A percentile compares a stretch with the other conserved stretches of the same genome.
Conservation (phyloP, 2,113 vertebrate genomes). For the Columba livia region DNA sequence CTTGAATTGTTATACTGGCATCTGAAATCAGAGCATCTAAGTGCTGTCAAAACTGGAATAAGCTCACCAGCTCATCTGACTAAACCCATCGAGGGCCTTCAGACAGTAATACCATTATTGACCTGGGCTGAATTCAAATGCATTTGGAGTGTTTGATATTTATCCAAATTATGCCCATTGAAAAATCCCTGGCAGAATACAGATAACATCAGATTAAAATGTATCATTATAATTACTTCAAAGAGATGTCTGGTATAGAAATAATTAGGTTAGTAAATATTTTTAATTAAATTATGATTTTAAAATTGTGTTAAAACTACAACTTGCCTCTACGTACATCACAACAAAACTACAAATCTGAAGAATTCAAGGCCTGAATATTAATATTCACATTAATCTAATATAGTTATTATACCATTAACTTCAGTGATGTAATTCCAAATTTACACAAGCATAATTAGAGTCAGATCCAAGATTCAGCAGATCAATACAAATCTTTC, state of each 20-base stretch:
- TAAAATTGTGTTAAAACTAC: constrained; percentile 59
- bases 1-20: not conserved
- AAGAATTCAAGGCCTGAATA: constrained; percentile 16
- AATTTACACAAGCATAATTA: constrained; percentile 51
- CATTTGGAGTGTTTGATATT: constrained; percentile 65
- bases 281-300: constrained; percentile 66
- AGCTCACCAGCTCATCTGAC: constrained; percentile 54
- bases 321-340: constrained; percentile 11
- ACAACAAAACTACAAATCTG: constrained; percentile 16
- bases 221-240: constrained; percentile 63
- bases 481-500: constrained; percentile 50
- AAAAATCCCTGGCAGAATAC: constrained; percentile 67
- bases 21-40: constrained; percentile 31
- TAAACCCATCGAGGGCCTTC: constrained; percentile 47
- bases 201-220: constrained; percentile 69
- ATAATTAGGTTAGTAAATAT: constrained; percentile 69
- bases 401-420: constrained; percentile 32
- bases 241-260: constrained; percentile 55
- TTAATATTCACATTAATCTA: constrained; percentile 49
- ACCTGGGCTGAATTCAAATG: constrained; percentile 69
- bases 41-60: constrained; percentile 49
- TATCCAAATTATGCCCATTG: constrained; percentile 69
- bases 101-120: constrained; percentile 66
- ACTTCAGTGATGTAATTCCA: constrained; percentile 48
- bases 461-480: constrained; percentile 18